phyloP scores from a whole-genome alignment of 2,888 invertebrate species.

The Noctua fimbriata region DNA sequence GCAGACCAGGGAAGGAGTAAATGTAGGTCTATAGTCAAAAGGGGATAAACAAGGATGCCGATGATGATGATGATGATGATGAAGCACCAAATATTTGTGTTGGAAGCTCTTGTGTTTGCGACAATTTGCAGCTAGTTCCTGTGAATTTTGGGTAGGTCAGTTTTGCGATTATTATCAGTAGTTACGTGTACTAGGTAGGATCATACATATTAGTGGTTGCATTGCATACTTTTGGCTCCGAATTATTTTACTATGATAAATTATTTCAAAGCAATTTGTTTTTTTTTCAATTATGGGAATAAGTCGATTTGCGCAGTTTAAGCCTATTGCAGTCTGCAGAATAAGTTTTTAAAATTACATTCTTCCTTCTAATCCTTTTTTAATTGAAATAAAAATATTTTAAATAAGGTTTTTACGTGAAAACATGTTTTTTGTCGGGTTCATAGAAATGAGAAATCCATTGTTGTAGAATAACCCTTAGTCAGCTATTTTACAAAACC shows the following conservation, averaged over 20 bases:
- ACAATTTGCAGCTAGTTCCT: background rate
- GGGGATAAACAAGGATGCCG: too few species aligned
- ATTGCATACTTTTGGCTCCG: background rate
- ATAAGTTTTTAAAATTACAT: background rate
- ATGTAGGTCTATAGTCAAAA: too few species aligned
- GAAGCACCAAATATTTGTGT: background rate
- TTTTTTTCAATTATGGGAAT: background rate
- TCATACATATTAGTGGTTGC: background rate
- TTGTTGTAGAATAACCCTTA: background rate
- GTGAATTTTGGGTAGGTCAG: slow-evolving; percentile 2
- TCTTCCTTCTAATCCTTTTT: too few species aligned
- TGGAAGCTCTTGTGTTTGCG: background rate
- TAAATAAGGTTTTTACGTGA: background rate
- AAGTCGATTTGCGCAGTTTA: too few species aligned
- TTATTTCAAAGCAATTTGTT: background rate
- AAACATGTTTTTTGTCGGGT: background rate
- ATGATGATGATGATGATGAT: too few species aligned
- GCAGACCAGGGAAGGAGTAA: too few species aligned
- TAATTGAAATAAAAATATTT: background rate
- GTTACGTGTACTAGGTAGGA: background rate
- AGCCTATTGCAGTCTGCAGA: background rate
- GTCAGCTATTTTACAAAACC: background rate
- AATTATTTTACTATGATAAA: background rate
- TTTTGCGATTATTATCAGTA: background rate
- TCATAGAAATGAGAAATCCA: background rate